phyloP scores from a whole-genome alignment of 2,888 invertebrate species.

The Tanaodytes sp. region DNA sequence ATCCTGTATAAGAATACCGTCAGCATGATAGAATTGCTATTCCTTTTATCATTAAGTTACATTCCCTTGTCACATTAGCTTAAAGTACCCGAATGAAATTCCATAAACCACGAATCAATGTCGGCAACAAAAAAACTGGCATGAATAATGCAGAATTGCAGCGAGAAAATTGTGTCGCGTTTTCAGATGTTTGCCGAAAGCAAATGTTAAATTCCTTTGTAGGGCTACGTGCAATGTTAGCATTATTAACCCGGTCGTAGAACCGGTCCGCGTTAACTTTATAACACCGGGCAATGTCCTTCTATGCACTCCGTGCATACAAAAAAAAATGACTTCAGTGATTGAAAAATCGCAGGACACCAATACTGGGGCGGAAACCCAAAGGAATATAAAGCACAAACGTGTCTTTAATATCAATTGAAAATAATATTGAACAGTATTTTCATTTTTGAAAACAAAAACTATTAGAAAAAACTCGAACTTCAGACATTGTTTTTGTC shows the following conservation, averaged over 20 bases:
- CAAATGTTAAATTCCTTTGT: conserved; percentile 34
- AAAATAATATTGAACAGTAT: too few species aligned
- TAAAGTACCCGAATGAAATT: conserved; percentile 11
- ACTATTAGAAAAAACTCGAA: too few species aligned
- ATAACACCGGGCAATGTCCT: conserved; percentile 36
- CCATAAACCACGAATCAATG: conserved; percentile 9
- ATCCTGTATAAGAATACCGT: too few species aligned
- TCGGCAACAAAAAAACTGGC: neutral
- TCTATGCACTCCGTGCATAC: conserved; percentile 29
- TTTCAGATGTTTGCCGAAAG: conserved; percentile 41
- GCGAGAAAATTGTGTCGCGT: conserved; percentile 30
- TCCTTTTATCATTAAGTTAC: conserved; percentile 1
- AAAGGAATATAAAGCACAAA: too few species aligned
- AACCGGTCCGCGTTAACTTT: conserved; percentile 49
- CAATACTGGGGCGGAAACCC: too few species aligned
- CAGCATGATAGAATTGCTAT: too few species aligned
- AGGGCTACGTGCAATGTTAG: conserved; percentile 37
- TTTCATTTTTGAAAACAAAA: too few species aligned
- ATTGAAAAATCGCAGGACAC: conserved; percentile 13
- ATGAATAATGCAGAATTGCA: conserved; percentile 37
- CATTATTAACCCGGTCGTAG: conserved; percentile 41
- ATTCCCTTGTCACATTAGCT: conserved; percentile 8
- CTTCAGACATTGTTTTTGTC: too few species aligned
- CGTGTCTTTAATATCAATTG: too few species aligned
- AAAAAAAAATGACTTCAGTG: conserved; percentile 15